Conservation (phyloP, 2,797 vertebrate species). For the Apogon talboti region DNA sequence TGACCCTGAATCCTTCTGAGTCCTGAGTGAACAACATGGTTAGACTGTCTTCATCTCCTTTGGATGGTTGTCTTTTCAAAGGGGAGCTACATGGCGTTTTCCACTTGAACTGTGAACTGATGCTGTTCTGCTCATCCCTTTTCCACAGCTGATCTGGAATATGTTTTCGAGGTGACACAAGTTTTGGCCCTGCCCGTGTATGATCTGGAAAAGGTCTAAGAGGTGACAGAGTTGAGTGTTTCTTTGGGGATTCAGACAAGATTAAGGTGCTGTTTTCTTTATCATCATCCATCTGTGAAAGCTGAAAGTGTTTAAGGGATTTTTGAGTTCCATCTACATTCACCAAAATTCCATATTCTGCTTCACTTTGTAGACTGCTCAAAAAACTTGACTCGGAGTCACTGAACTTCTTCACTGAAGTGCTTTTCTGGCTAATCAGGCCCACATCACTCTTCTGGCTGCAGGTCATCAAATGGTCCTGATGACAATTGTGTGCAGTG, state of each 20-base stretch:
- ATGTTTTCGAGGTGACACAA: conserved; percentile 38
- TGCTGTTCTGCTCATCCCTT: conserved; percentile 32
- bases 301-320: background rate
- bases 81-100: conserved; percentile 39
- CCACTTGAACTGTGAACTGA: conserved; percentile 33
- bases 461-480: conserved; percentile 41
- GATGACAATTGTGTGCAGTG: conserved; percentile 43
- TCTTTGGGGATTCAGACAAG: conserved; percentile 29
- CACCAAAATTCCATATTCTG: conserved; percentile 26
- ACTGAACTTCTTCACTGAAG: background rate
- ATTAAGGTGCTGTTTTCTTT: conserved; percentile 52
- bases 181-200: conserved; percentile 31
- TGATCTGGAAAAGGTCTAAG: conserved; percentile 24
- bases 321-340: conserved; percentile 59
- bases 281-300: conserved; percentile 43
- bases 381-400: conserved; percentile 22
- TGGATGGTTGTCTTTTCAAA: conserved; percentile 36
- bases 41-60: conserved; percentile 63
- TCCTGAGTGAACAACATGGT: conserved; percentile 89
- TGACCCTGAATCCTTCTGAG: conserved; percentile 89
- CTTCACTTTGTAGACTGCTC: conserved; percentile 28
- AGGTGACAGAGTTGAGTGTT: conserved; percentile 4
- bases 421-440: conserved; percentile 16
- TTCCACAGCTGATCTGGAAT: conserved; percentile 6
- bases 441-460: conserved; percentile 55